Conservation (phyloP, 2,888 invertebrate species). For the Amaurobius ferox region DNA sequence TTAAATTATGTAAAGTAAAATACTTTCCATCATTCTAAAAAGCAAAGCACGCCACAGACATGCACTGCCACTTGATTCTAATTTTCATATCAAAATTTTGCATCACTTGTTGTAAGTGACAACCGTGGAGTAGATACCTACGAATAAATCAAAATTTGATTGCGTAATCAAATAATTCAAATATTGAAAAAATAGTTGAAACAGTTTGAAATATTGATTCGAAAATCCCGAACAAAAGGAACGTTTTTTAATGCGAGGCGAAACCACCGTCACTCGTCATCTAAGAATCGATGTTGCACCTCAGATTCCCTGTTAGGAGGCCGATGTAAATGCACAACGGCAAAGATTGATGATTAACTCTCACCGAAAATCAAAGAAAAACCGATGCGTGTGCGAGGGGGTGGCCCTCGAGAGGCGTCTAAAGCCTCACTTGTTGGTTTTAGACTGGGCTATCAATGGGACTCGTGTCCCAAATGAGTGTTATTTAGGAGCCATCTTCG, state of each 20-base stretch:
- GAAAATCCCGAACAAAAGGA: too few relatives aligned
- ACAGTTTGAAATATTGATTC: too few relatives aligned
- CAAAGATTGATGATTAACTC: conserved; percentile 55
- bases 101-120: too few relatives aligned
- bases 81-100: too few relatives aligned
- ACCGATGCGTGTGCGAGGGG: conserved; percentile 45
- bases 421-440: conserved; percentile 72
- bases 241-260: not conserved
- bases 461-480: conserved; percentile 69
- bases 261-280: not conserved
- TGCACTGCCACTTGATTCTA: too few relatives aligned
- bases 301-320: conserved; percentile 17
- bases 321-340: conserved; percentile 49
- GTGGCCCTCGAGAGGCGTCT: conserved; percentile 64
- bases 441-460: conserved; percentile 63
- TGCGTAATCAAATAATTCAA: too few relatives aligned
- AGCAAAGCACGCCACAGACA: too few relatives aligned
- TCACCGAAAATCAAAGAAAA: conserved; percentile 54
- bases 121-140: too few relatives aligned
- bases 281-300: conserved; percentile 43
- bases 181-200: too few relatives aligned
- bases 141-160: too few relatives aligned
- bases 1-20: too few relatives aligned
- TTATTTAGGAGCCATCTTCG: conserved; percentile 71
- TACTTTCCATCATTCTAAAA: too few relatives aligned